A percentile compares a stretch with the other conserved stretches of the same genome.
phyloP scores from a whole-genome alignment of 2,888 invertebrate genomes.

The Meteorus colon region DNA sequence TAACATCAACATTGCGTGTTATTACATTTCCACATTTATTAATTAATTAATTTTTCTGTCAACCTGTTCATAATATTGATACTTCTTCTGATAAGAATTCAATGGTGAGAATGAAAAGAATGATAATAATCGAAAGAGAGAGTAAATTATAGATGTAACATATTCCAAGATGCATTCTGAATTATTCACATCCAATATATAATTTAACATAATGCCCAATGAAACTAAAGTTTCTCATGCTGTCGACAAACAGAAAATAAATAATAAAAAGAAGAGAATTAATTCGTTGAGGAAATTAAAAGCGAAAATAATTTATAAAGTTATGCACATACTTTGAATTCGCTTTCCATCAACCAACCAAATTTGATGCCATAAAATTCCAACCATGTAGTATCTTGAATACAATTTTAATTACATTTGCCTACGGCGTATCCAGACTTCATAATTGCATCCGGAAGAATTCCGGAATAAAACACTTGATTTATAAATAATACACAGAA shows the following conservation, averaged over 20 bases:
- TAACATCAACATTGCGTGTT: neutral
- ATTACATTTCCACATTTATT: neutral
- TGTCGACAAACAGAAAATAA: neutral
- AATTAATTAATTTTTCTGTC: neutral
- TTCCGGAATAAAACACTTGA: neutral
- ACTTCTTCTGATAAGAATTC: neutral
- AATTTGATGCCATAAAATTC: neutral
- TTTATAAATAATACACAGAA: neutral
- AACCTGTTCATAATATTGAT: neutral
- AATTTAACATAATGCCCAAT: neutral
- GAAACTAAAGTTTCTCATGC: neutral
- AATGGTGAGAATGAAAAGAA: neutral
- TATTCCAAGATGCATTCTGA: neutral
- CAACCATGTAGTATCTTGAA: neutral
- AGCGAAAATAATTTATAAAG: neutral
- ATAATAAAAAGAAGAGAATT: neutral
- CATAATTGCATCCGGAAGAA: slow-evolving; percentile 8
- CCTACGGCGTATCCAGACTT: neutral
- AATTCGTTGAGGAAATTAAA: neutral
- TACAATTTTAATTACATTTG: neutral
- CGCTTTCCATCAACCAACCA: neutral
- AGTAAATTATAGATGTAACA: neutral
- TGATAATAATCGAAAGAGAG: neutral
- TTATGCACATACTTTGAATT: neutral
- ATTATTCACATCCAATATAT: neutral